A percentile compares a stretch with the other conserved stretches of the same genome.
Evolutionary conservation across 1,140 invertebrate species (phyloP).

Genomic region (Scylla paramamosain): DNA sequence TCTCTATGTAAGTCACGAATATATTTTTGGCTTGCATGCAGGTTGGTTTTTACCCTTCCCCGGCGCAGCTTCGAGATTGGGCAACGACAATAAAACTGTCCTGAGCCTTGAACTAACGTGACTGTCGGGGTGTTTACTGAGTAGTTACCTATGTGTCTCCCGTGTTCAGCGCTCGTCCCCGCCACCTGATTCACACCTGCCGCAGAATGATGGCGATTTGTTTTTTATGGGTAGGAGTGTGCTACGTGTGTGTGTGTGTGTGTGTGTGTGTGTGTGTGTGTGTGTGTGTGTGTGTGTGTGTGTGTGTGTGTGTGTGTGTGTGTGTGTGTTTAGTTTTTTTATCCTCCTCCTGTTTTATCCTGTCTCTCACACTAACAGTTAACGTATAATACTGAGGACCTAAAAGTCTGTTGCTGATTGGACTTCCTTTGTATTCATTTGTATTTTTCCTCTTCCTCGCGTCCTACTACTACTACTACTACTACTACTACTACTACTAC

Average conservation of each 20-base stretch:
- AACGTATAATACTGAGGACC: too few relatives aligned
- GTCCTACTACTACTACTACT: too few relatives aligned
- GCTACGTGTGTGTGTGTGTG: background rate
- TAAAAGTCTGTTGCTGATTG: too few relatives aligned
- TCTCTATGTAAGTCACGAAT: background rate
- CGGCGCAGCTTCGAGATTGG: background rate
- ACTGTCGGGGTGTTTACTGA: background rate
- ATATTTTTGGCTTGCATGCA: background rate
- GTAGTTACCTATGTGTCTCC: background rate
- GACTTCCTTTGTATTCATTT: too few relatives aligned
- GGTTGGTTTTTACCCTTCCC: background rate
- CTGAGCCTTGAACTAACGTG: background rate
- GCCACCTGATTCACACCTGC: background rate
- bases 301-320: constrained; percentile 42
- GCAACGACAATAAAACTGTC: background rate
- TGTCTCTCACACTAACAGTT: too few relatives aligned
- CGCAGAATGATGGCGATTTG: background rate
- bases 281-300: constrained; percentile 33
- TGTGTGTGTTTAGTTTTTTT: background rate
- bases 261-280: constrained; percentile 38
- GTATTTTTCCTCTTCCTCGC: too few relatives aligned
- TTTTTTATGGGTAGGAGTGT: background rate
- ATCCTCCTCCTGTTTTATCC: background rate
- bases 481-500: too few relatives aligned
- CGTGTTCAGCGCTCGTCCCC: background rate